Evolutionary conservation across 1,140 invertebrate genomes (phyloP), one percentile per base, ranked within the genome.

Genomic region (Drosophila nasuta): DNA sequence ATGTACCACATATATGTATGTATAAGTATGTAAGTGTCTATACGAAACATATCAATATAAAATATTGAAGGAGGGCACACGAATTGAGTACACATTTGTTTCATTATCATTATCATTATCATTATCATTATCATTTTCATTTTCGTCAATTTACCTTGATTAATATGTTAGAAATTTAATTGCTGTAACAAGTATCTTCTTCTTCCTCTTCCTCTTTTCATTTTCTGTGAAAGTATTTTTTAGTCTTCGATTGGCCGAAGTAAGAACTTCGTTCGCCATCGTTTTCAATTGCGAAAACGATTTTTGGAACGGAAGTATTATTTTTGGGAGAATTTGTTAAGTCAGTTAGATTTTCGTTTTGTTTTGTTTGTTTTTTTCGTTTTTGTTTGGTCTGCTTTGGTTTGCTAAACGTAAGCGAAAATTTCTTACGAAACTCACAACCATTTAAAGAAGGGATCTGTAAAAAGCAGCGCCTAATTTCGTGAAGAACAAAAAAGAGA

Each of bases 51-150:
- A 59, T 77, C 45, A 49, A 79, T 63, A 54, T 73, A 72, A 71
- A 70, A 82, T 68, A 73, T 77, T 58, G 38, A 80, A 81, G 67
- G 71, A 86, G 79, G 82, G 82, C 79, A 79, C 75, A 79, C 69
- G 70, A 76, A 76, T 66, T 58, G 67, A 83, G 46, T 82, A 78
- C 46, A 70, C 69, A 57, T 65, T 63, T 68, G 17, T 30, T 35
- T n/a, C n/a, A n/a, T n/a, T n/a, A n/a, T n/a, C n/a, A n/a, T n/a
- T n/a, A n/a, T 28, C 28, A 52, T 57, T 15, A 25, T 54, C 48
- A 28, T 25, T 6, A 57, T 57, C 8, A 41, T 20, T 5, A 38
- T 20, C 54, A 54, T 54, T 28, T 41, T 25, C 6, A 28, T 49
- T 3, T 63, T 10, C 35, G 35, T 63, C 15, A 11, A 13, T 52